Evolutionary conservation across 1,140 invertebrate genomes (phyloP).

Genomic region (Hypothenemus hampei): DNA sequence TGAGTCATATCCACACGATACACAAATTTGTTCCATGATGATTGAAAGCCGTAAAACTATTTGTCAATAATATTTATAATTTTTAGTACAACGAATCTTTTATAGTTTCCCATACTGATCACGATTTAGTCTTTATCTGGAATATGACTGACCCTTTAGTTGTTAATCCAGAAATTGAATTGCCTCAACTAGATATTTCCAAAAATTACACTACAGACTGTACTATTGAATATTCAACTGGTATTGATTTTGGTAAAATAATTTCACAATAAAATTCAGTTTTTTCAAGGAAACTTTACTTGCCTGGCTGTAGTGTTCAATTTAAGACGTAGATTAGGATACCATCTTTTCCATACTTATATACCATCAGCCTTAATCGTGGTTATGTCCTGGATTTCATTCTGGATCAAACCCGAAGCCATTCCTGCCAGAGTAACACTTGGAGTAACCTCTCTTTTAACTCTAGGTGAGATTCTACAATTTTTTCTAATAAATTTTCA

Average conservation of each 20-base stretch:
- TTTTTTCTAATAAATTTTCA: slow-evolving; percentile 1
- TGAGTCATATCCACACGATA: slow-evolving; percentile 85
- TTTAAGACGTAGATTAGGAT: slow-evolving; percentile 73
- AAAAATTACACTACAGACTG: slow-evolving; percentile 85
- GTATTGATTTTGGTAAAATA: slow-evolving; percentile 43
- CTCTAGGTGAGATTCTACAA: slow-evolving; percentile 56
- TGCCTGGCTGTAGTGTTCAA: slow-evolving; percentile 83
- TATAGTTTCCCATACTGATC: slow-evolving; percentile 76
- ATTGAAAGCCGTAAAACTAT: slow-evolving; percentile 78
- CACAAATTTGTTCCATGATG: slow-evolving; percentile 86
- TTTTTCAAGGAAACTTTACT: slow-evolving; percentile 71
- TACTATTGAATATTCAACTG: slow-evolving; percentile 83
- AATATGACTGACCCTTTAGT: slow-evolving; percentile 82
- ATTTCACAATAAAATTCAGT: not conserved
- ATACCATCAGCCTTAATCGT: slow-evolving; percentile 86
- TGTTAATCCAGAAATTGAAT: slow-evolving; percentile 79
- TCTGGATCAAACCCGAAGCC: slow-evolving; percentile 89
- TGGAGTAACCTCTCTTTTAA: slow-evolving; percentile 78
- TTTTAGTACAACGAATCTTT: slow-evolving; percentile 9
- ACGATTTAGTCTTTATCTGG: slow-evolving; percentile 82
- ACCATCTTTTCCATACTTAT: slow-evolving; percentile 87
- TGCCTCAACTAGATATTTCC: slow-evolving; percentile 81
- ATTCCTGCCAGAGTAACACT: slow-evolving; percentile 77
- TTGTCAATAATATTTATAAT: slow-evolving; percentile 8
- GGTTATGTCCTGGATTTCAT: slow-evolving; percentile 90